phyloP scores from a whole-genome alignment of 30 jellyfish, hydroid and myxozoan species.

The Hydractinia symbiolongicarpus region DNA sequence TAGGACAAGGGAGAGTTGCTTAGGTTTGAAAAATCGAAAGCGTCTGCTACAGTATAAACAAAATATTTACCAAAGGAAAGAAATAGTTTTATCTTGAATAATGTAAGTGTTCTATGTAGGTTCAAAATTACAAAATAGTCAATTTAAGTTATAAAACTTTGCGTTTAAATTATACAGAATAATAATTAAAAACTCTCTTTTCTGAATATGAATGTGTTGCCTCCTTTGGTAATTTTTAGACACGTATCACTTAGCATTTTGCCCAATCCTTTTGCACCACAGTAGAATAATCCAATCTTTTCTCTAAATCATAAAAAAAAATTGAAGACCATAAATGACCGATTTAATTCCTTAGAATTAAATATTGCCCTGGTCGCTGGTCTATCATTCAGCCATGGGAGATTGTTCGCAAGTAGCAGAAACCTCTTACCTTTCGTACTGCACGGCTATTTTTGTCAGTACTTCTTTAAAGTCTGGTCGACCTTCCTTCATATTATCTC shows the following conservation, averaged over 20 bases:
- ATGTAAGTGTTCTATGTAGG: no score
- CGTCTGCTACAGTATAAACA: no score
- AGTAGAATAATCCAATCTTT: conserved; percentile 65
- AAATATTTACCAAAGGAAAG: no score
- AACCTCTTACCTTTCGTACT: conserved; percentile 12
- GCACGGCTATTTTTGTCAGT: conserved; percentile 20
- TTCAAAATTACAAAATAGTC: no score
- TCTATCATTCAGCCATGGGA: no score
- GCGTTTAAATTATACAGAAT: no score
- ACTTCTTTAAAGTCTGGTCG: conserved; percentile 58
- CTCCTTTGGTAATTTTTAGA: conserved; percentile 14
- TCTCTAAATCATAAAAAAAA: conserved; percentile 11
- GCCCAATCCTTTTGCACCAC: conserved; percentile 62
- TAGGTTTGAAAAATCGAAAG: no score
- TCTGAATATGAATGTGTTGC: conserved; percentile 45
- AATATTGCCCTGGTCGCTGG: no score
- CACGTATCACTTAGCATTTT: conserved; percentile 36
- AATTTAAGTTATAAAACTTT: no score
- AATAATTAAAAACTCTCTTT: conserved; percentile 33
- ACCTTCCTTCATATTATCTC: conserved; percentile 36
- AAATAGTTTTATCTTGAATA: no score
- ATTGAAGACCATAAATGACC: background rate
- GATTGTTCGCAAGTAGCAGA: no score
- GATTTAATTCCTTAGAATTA: background rate
- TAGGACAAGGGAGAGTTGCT: no score